phyloP scores from a whole-genome alignment of 2,797 vertebrate genomes.

The Uromys caudimaculatus region DNA sequence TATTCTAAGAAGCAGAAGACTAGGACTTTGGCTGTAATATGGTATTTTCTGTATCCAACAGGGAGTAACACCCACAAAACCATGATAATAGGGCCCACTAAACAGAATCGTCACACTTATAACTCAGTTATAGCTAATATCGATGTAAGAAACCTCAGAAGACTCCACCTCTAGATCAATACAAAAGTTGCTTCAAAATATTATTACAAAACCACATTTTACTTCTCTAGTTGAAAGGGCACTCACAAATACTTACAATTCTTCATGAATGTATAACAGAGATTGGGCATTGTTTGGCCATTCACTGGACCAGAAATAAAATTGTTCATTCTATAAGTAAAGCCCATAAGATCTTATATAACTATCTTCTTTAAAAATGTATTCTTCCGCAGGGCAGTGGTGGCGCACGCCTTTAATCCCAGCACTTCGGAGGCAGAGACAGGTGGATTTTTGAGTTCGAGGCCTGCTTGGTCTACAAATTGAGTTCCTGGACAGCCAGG shows the following conservation, averaged over 20 bases:
- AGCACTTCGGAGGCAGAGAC: too few relatives aligned
- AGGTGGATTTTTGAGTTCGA: too few relatives aligned
- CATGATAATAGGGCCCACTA: neutral
- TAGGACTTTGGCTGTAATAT: too few relatives aligned
- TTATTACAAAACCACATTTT: neutral
- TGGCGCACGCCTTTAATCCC: too few relatives aligned
- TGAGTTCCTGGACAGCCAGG: too few relatives aligned
- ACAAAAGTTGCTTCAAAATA: neutral
- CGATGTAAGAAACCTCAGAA: neutral
- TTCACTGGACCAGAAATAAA: neutral
- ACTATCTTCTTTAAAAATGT: neutral
- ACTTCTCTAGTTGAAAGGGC: neutral
- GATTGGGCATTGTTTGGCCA: neutral
- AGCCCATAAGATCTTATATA: fast-evolving
- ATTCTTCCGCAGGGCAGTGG: too few relatives aligned
- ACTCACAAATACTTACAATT: neutral
- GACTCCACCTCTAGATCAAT: neutral
- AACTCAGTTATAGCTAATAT: neutral
- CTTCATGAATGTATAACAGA: neutral
- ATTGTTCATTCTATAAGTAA: neutral
- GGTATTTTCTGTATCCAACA: neutral
- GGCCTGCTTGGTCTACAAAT: too few relatives aligned
- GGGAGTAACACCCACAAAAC: neutral
- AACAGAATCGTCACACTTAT: neutral
- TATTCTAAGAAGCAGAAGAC: neutral